Base-by-base conservation (phyloP, 2,797 vertebrate genomes). In the Leptatherina wallacei region DNA sequence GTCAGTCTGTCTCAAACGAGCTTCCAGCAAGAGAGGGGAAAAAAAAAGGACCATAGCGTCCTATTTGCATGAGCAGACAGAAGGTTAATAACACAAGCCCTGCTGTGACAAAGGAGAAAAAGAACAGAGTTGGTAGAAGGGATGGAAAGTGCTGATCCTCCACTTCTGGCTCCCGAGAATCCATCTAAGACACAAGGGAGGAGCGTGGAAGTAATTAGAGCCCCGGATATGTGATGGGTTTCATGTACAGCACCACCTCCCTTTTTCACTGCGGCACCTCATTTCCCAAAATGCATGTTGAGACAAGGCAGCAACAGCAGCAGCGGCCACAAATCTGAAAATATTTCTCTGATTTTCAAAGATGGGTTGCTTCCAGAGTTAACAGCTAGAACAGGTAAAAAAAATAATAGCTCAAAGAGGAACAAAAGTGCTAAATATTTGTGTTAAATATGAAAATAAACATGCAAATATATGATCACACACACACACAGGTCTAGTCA, bases 31-130 rank as follows among this genome's bases (percentile, higher is more conserved):
- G 66, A 70, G 65, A 35, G 6, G 6, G 9, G 5, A 4, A 35
- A 35, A 35, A 35, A 79, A 69, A 73, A 85, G 77, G 66, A 64
- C 79, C 67, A 64, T 36, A 71, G 82, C 35, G 69, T 89, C 73
- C 69, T 87, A 93, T 93, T 91, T 93, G 90, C 91, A 92, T 93
- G 89, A 89, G 85, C 78, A 92, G 91, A 93, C 92, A 92, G 86
- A 90, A 93, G 93, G 93, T 94, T 93, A 94, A 93, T 93, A 94
- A 91, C 85, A 86, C 74, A 75, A 78, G 87, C 73, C 89, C 85
- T 77, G 88, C 76, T 90, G 82, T 90, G 90, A 92, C 83, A 89
- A 89, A 85, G 83, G 78, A 88, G 86, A 63, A 81, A 73, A 80
- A 80, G 87, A 86, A 85, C 80, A 69, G 86, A 86, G 83, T 32